Base-by-base conservation (phyloP, 1,140 invertebrate genomes). In the Aporrectodea caliginosa region DNA sequence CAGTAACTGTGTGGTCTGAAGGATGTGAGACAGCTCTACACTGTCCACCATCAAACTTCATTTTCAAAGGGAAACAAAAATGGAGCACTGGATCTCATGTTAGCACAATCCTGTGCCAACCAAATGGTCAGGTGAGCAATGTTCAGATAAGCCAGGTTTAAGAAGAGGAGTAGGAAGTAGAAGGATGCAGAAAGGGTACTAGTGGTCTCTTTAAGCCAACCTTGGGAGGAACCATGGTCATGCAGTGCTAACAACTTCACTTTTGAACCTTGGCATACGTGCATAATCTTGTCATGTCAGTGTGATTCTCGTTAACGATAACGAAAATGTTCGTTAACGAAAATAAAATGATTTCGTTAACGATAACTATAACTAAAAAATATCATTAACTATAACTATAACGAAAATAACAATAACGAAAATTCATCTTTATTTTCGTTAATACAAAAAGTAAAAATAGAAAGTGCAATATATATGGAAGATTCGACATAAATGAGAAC, bases 71-170 rank as follows among this genome's bases (percentile, higher is more conserved):
- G 78, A 86, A 87, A 78, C 82, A 84, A 73, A 86, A 85, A 79
- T 89, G 88, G 88, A 87, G 85, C 12, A 86, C 86, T 0, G 87
- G 87, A 16, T 85, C 87, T 2, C 86, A 89, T 70, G 87, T 85
- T 80, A 88, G 87, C 2, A 87, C 88, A 34, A 87, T 89, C 34
- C 82, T 89, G 33, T 87, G 87, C 81, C 84, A 85, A 82, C 84
- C 86, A 58, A 87, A 86, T 83, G 86, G 86, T 70, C 86, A 88
- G 86, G 87, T 88, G 69, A 31, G 78, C 70, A n/a, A 27, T 58
- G 14, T 31, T 16, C 69, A 27, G 76, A 32, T 12, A 34, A 73
- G 74, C 27, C 6, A 22, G 35, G 2, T 29, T 77, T n/a, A 69
- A 69, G 14, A 12, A 77, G 16, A 22, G 35, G 16, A 73, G 35